Percentiles rank a stretch among this genome's conserved stretches.
Conservation (phyloP, 2,888 invertebrate species). For the Cephalotes varians region DNA sequence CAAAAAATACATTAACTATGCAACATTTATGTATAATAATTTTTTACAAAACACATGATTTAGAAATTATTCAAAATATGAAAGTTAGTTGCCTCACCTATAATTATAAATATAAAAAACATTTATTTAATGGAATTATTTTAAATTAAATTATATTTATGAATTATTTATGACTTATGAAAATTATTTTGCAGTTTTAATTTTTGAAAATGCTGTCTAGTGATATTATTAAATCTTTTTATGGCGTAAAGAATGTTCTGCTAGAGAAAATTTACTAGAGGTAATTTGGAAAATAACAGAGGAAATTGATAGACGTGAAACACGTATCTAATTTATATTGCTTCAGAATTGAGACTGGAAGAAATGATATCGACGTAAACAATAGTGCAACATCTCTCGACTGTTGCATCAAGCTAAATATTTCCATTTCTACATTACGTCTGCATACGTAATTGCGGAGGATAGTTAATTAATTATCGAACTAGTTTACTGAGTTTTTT, state of each 20-base stretch:
- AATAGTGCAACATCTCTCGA: conserved; percentile 69
- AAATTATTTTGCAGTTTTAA: not conserved
- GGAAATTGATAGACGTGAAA: conserved; percentile 2
- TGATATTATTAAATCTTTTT: not conserved
- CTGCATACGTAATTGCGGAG: conserved; percentile 29
- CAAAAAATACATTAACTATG: too few species aligned
- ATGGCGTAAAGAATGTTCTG: not conserved
- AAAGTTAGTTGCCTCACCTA: not conserved
- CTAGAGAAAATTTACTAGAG: not conserved
- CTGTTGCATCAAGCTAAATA: conserved; percentile 75
- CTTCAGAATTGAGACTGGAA: not conserved
- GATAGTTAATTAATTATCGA: conserved; percentile 58
- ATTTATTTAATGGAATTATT: not conserved
- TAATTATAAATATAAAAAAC: not conserved
- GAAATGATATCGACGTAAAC: conserved; percentile 26
- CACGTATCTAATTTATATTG: not conserved
- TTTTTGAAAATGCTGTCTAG: not conserved
- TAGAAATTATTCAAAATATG: not conserved
- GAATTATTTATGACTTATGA: not conserved
- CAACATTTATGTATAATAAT: too few species aligned
- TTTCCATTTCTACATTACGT: conserved; percentile 58
- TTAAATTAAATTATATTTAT: not conserved
- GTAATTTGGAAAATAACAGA: not conserved
- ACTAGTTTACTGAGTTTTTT: conserved; percentile 41
- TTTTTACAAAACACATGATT: not conserved